A percentile compares a stretch with the other conserved stretches of the same genome.
These are phyloP conservation scores for Lepus timidus DNA, from an alignment of 2,113 vertebrate species.

Conservation along the genomic window DNA sequence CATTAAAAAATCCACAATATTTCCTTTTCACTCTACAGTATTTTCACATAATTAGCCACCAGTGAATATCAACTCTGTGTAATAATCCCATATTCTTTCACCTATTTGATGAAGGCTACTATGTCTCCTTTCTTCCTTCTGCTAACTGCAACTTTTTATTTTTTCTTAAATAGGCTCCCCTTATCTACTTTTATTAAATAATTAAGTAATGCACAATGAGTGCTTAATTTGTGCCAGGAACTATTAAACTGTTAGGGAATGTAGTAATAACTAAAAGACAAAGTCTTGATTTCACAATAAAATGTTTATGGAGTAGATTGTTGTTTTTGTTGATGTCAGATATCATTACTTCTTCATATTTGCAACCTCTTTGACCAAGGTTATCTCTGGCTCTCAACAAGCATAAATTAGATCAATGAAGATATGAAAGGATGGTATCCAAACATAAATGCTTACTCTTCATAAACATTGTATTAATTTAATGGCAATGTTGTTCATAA, in stretches of 20 bases:
- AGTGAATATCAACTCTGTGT: not conserved
- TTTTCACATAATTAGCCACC: not conserved
- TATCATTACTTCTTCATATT: not conserved
- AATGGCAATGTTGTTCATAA: not conserved
- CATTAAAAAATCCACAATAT: not conserved
- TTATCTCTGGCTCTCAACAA: not conserved
- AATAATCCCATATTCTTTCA: not conserved
- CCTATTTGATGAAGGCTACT: not conserved
- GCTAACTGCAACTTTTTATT: not conserved
- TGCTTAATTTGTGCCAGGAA: not conserved
- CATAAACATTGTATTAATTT: not conserved
- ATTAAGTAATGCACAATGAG: slow-evolving; percentile 5
- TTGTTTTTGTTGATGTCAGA: not conserved
- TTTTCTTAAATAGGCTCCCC: not conserved
- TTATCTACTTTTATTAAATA: slow-evolving; percentile 3
- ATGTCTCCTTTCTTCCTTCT: not conserved
- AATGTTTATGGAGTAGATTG: not conserved
- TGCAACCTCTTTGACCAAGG: not conserved
- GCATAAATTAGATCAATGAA: not conserved
- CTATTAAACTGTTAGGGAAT: not conserved
- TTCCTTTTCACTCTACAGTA: not conserved
- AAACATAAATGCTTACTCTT: not conserved
- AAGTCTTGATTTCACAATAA: not conserved
- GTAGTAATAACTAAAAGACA: not conserved
- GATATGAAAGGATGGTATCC: not conserved